Base-by-base conservation (phyloP, 1,140 invertebrate genomes). In the Varroa destructor region DNA sequence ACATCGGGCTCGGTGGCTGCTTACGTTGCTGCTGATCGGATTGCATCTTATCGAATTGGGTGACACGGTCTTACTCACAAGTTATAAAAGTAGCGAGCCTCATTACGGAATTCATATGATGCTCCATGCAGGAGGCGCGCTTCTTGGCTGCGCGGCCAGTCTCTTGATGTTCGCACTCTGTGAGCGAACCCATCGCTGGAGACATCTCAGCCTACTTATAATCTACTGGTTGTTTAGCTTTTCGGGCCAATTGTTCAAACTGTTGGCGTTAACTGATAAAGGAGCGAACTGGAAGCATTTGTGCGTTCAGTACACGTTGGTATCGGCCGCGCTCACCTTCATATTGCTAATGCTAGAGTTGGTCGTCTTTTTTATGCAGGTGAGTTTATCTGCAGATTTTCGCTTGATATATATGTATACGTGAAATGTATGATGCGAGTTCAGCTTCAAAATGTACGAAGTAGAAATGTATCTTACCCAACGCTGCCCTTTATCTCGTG, bases 331-430 rank as follows among this genome's bases (percentile, higher is more conserved):
- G 43, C 36, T 74, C n/a, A 75, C 73, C 67, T 70, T 42, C 10
- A 54, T 75, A 12, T 57, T 75, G 46, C 55, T 71, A n/a, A 71
- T 73, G 25, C 71, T 75, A 55, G 75, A 75, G 71, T 55, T 75
- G 14, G 73, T 71, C 43, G 43, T 75, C 12, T 37, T 75, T 43
- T 51, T 74, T 57, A 43, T 58, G 10, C 74, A 75, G 73, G 75
- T 75, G 73, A 73, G 51, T 12, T 0, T 42, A 43, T 72, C 43
- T 58, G 36, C 37, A 25, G 2, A 37, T 43, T 6, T n/a, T 14
- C 0, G 70, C 54, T 55, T 71, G 46, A 6, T 55, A 55, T 55
- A 71, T 55, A 12, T 55, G 6, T 37, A 55, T 71, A 55, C 25
- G 10, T 55, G 37, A 25, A 25, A 25, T 25, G 25, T 25, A 25